Evolutionary conservation across 35 echinoderm and acorn worm genomes (phyloP), one percentile per base, ranked within the genome.

Genomic region (Lytechinus pictus): DNA sequence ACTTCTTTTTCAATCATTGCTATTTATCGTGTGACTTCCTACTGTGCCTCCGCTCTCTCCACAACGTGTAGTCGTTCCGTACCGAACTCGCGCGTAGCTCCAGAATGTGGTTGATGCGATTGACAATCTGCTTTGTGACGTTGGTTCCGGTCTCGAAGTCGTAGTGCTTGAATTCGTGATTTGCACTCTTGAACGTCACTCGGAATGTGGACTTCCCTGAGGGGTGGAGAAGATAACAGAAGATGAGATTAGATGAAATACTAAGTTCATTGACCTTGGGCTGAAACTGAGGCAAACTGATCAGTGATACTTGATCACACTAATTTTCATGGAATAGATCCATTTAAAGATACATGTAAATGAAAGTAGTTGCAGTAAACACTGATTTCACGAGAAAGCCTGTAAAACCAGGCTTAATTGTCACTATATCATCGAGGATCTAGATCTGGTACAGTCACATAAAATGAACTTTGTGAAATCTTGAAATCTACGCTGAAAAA

Each of bases 101-200:
- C 71, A 99, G 95, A 86, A 99, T 98, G 57, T 99, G 96, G 66
- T 97, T 96, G 92, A 99, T 99, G 27, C 96, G 95, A 21, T 95
- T 94, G 10, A 99, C 98, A 52, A 99, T 99, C 92, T 98, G 96
- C 54, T 96, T 99, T 11, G 96, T 96, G 9, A 92, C 91, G 51
- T 92, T 28, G 89, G 96, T 94, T 86, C 94, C 95, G 5, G 98
- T 95, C 94, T 99, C 98, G 95, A 99, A 98, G 88, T 99, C 98
- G 66, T 98, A 96, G 87, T 98, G 95, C 96, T 99, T 99, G 97
- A 98, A 99, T 16, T 99, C 98, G 33, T 95, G 92, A 33, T 95
- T 96, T 52, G 89, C 52, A 95, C 95, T 96, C 96, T 97, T 98
- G 91, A 95, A 98, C 13, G 98, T 99, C 24, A 99, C 88, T 27